Conservation (phyloP, 2,888 invertebrate species). For the Uropetala carovei region DNA sequence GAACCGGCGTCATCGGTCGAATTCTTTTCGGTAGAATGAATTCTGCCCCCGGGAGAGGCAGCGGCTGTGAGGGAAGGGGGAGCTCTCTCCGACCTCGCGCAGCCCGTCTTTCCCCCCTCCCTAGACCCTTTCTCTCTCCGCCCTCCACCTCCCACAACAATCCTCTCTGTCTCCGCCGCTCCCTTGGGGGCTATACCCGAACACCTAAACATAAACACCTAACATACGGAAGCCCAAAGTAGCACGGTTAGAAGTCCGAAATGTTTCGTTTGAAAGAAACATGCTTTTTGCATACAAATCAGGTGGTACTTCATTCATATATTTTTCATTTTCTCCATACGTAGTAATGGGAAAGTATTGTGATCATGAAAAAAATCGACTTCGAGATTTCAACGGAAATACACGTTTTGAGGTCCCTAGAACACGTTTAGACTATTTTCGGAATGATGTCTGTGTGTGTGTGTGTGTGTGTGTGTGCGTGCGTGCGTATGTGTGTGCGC, state of each 20-base stretch:
- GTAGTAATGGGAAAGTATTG: no score
- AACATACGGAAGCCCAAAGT: slow-evolving; percentile 10
- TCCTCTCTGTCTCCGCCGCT: background rate
- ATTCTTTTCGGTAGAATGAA: slow-evolving; percentile 13
- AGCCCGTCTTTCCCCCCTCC: background rate
- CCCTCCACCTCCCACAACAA: background rate
- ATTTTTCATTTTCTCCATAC: no score
- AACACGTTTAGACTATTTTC: no score
- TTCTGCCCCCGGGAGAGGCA: background rate
- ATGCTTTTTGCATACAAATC: no score
- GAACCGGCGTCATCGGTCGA: slow-evolving; percentile 7
- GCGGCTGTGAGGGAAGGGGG: background rate
- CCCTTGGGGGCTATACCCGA: background rate
- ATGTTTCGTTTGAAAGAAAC: no score
- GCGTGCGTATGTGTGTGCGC: no score
- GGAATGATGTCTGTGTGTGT: no score
- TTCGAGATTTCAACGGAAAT: no score
- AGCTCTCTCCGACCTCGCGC: background rate
- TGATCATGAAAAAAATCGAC: no score
- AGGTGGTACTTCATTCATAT: no score
- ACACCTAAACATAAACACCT: slow-evolving; percentile 18
- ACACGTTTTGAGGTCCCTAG: no score
- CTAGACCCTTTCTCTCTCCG: background rate
- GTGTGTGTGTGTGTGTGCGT: no score
- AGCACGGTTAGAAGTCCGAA: background rate